phyloP scores from a whole-genome alignment of 2,113 vertebrate species.

The Oxyruncus cristatus region DNA sequence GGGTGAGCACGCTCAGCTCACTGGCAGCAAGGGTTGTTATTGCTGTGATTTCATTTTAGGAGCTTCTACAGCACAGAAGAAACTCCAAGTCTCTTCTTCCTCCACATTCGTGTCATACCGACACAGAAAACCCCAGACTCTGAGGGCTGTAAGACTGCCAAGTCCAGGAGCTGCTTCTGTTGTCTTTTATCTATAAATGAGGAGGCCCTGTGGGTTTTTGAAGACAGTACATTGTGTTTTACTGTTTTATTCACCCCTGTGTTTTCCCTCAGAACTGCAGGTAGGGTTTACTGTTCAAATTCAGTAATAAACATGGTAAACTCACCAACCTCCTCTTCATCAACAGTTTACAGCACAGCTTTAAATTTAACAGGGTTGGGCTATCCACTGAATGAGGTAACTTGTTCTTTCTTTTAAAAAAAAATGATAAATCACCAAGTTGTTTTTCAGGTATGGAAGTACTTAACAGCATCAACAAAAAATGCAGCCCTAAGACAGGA shows the following conservation, averaged over 20 bases:
- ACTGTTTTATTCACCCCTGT: not conserved
- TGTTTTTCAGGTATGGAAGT: not conserved
- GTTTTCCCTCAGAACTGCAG: not conserved
- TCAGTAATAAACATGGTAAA: not conserved
- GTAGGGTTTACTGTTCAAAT: not conserved
- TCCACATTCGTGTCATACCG: not conserved
- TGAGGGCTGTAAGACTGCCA: not conserved
- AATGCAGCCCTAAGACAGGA: not conserved
- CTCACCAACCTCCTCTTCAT: not conserved
- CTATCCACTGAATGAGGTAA: not conserved
- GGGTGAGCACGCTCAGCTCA: conserved; percentile 14
- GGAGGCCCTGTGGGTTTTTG: not conserved
- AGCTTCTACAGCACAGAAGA: not conserved
- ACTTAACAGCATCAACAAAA: not conserved
- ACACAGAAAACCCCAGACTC: not conserved
- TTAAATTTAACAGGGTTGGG: not conserved
- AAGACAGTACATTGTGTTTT: not conserved
- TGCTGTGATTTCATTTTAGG: conserved; percentile 65
- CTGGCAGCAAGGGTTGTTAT: conserved; percentile 44
- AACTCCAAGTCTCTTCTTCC: not conserved
- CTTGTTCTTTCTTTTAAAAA: not conserved
- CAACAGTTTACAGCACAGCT: not conserved
- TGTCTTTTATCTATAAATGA: not conserved
- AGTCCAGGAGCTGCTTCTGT: not conserved
- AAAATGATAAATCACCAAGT: not conserved